Percentiles rank a stretch among this genome's conserved stretches.
phyloP scores from a whole-genome alignment of 2,113 vertebrate genomes.

The Malurus melanocephalus region DNA sequence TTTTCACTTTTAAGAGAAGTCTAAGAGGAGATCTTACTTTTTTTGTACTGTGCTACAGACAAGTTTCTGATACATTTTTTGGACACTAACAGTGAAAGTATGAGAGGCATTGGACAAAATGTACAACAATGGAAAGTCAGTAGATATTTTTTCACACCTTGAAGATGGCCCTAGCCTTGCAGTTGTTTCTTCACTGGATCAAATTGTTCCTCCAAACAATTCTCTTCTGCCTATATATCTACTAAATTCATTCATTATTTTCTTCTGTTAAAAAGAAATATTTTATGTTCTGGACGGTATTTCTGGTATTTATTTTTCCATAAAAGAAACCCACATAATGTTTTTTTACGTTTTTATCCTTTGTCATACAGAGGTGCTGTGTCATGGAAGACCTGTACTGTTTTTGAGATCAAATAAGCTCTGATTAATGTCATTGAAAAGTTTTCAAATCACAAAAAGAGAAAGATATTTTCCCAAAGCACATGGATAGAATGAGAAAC shows the following conservation, averaged over 20 bases:
- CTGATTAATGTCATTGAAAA: not conserved
- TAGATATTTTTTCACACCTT: not conserved
- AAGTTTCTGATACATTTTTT: not conserved
- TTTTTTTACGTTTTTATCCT: not conserved
- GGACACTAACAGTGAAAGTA: not conserved
- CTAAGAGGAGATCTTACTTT: not conserved
- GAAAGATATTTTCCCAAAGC: not conserved
- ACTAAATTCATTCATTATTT: not conserved
- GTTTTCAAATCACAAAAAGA: not conserved
- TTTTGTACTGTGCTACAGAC: not conserved
- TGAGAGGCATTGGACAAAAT: not conserved
- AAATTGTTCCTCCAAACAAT: not conserved
- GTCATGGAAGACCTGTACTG: not conserved
- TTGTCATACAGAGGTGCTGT: not conserved
- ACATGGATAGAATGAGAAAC: not conserved
- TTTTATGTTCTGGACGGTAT: not conserved
- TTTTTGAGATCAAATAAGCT: not conserved
- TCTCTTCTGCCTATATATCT: not conserved
- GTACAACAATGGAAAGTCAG: not conserved
- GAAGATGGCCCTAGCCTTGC: not conserved
- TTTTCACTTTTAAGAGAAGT: not conserved
- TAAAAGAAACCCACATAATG: not conserved
- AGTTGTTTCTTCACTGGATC: not conserved
- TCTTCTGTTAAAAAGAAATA: not conserved
- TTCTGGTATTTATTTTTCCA: not conserved